Conservation (phyloP, 1,140 invertebrate genomes). For the Episyrphus balteatus region DNA sequence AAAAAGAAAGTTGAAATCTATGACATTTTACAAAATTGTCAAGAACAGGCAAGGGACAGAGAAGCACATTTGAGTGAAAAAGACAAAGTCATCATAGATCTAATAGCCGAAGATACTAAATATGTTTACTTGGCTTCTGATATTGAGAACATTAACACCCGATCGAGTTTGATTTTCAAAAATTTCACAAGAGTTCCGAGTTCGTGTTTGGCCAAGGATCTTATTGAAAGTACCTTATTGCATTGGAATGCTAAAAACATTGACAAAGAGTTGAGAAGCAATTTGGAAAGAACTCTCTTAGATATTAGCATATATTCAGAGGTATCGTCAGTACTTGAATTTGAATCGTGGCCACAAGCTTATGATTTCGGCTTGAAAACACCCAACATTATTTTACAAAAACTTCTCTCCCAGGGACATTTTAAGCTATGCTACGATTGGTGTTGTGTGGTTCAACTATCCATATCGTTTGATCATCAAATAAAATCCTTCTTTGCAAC, state of each 20-base stretch:
- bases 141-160: conserved; percentile 22
- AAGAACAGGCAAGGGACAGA: neutral
- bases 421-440: conserved; percentile 52
- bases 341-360: conserved; percentile 38
- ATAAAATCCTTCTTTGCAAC: conserved; percentile 16
- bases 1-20: conserved; percentile 6
- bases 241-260: conserved; percentile 22
- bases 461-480: conserved; percentile 35
- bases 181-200: conserved; percentile 30
- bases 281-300: conserved; percentile 34
- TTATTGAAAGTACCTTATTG: conserved; percentile 26
- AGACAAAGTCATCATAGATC: conserved; percentile 6
- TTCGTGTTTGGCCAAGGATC: conserved; percentile 21
- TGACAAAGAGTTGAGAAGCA: conserved; percentile 16
- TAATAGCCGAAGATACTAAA: conserved; percentile 19
- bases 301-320: conserved; percentile 41
- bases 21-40: neutral
- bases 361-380: conserved; percentile 40
- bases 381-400: conserved; percentile 37
- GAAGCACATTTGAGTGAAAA: neutral
- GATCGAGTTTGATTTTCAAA: conserved; percentile 30
- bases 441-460: conserved; percentile 40
- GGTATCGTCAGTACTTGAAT: conserved; percentile 31
- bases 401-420: conserved; percentile 38
- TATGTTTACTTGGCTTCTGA: conserved; percentile 16